These are phyloP conservation scores for Helicoverpa zea DNA, from an alignment of 1,140 invertebrate genomes.

Conservation along the genomic window DNA sequence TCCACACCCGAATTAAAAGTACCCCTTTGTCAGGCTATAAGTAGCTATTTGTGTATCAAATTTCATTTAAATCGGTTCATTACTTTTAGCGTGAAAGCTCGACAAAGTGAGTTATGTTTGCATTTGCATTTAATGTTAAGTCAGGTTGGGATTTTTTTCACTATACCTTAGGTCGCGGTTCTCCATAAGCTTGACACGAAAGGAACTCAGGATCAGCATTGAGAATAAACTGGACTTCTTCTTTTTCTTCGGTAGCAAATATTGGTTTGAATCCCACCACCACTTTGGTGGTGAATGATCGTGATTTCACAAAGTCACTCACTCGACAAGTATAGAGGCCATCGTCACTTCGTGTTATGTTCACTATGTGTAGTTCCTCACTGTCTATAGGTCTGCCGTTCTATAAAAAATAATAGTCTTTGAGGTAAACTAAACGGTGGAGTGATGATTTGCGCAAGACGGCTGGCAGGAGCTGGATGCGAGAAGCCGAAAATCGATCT, in stretches of 20 bases:
- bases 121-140: too few relatives aligned
- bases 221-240: background rate
- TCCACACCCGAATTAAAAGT: too few relatives aligned
- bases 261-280: conserved; percentile 56
- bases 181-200: conserved; percentile 53
- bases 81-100: too few relatives aligned
- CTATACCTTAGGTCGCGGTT: conserved; percentile 58
- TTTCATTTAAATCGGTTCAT: too few relatives aligned
- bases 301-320: conserved; percentile 48
- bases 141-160: too few relatives aligned
- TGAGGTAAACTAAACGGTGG: too few relatives aligned
- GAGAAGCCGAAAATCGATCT: too few relatives aligned
- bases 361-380: background rate
- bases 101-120: too few relatives aligned
- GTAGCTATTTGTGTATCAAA: too few relatives aligned
- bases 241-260: background rate
- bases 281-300: conserved; percentile 48
- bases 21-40: too few relatives aligned
- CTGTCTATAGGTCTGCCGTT: background rate
- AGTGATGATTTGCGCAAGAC: too few relatives aligned
- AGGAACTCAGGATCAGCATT: conserved; percentile 34
- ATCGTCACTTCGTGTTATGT: background rate
- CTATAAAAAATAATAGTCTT: background rate
- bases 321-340: conserved; percentile 66
- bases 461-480: too few relatives aligned